Base-by-base conservation (phyloP, 2,888 invertebrate species). In the Agrochola lota region DNA sequence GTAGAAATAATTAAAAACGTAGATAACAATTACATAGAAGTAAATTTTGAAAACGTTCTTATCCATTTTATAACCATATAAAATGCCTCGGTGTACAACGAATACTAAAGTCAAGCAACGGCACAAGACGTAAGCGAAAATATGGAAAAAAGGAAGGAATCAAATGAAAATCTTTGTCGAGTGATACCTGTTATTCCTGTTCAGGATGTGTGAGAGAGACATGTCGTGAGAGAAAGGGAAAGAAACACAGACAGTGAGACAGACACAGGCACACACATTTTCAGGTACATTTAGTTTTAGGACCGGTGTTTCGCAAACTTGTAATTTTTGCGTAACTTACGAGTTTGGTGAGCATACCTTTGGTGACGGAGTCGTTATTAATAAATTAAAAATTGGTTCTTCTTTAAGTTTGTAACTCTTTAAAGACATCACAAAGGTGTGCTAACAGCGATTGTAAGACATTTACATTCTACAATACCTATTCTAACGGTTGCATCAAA, bases 181-280 rank as follows among this genome's bases (percentile, higher is more conserved):
- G 94, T 95, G 94, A 95, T 96, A 96, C 96, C 96, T 96, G 96
- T 96, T 94, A 96, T 96, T 95, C 96, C 96, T 96, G 96, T 91
- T 93, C 93, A 92, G 93, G 94, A 94, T 94, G 93, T 95, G 95
- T 96, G 95, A 95, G 95, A 95, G 94, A 96, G 96, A 95, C 95
- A 95, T 95, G 96, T 96, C 87, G 95, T 95, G 96, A 95, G 91
- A 95, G 93, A 96, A 92, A 95, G 95, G 95, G 96, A 96, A 92
- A 96, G 96, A 96, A 96, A 96, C 95, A 96, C 94, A 96, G 94
- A 96, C 91, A 94, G 95, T 96, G 95, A 96, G 95, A 96, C 94
- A 96, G 94, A 96, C 91, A 95, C 96, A 96, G 95, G 95, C 96
- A 95, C 95, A 95, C 93, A 94, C 92, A 93, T 85, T 90, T 90